Percentiles rank a stretch among this genome's conserved stretches.
Evolutionary conservation across 2,888 invertebrate genomes (phyloP).

Genomic region (Parelbella ahira): DNA sequence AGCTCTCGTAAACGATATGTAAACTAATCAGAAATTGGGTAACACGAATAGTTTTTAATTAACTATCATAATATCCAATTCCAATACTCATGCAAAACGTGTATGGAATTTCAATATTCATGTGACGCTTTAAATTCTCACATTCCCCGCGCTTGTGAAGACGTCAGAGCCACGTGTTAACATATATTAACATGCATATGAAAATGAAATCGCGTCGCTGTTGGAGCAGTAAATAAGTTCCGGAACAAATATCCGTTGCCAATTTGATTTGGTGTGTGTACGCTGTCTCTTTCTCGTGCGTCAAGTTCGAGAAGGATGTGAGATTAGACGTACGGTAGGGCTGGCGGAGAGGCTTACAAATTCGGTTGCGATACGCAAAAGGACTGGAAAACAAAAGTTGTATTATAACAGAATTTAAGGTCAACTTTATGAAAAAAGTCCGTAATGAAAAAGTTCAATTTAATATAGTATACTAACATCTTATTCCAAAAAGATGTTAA

Average conservation of each 20-base stretch:
- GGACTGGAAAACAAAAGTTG: too few relatives aligned
- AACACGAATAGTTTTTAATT: constrained; percentile 6
- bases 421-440: too few relatives aligned
- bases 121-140: constrained; percentile 23
- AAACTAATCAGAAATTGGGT: too few relatives aligned
- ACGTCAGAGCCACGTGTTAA: constrained; percentile 44
- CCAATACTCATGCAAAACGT: constrained; percentile 19
- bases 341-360: neutral
- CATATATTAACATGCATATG: constrained; percentile 55
- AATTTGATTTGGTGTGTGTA: constrained; percentile 41
- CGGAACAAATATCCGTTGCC: constrained; percentile 65
- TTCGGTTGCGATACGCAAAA: too few relatives aligned
- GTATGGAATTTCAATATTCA: constrained; percentile 26
- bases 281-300: constrained; percentile 38
- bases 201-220: constrained; percentile 61
- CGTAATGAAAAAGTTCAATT: too few relatives aligned
- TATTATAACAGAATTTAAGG: too few relatives aligned
- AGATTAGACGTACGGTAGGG: constrained; percentile 11
- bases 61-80: constrained; percentile 8
- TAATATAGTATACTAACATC: too few relatives aligned
- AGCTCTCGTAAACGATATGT: too few relatives aligned
- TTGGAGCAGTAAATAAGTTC: constrained; percentile 67
- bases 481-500: too few relatives aligned
- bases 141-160: constrained; percentile 31
- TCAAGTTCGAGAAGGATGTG: constrained; percentile 33